A percentile compares a stretch with the other conserved stretches of the same genome.
phyloP scores from a whole-genome alignment of 64 coral and sea anemone genomes.

The Stichodactyla helianthus region DNA sequence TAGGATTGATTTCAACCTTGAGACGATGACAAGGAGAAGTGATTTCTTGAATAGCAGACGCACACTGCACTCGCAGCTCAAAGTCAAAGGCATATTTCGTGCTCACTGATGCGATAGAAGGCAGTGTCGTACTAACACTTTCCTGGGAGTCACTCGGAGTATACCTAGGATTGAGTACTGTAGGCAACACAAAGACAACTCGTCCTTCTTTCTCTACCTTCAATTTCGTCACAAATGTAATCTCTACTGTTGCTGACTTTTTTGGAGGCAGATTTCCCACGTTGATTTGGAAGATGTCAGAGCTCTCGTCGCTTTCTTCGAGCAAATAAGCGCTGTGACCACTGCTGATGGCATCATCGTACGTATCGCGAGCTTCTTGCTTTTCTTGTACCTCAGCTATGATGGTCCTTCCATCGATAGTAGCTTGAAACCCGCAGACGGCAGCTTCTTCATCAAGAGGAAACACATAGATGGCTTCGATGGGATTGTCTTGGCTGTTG shows the following conservation, averaged over 20 bases:
- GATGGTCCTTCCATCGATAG: conserved; percentile 53
- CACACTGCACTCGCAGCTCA: conserved; percentile 41
- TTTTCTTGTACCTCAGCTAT: conserved; percentile 67
- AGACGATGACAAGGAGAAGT: conserved; percentile 31
- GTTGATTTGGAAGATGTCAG: conserved; percentile 80
- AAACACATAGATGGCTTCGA: conserved; percentile 81
- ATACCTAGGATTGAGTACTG: conserved; percentile 83
- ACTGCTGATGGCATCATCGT: conserved; percentile 78
- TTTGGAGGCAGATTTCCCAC: conserved; percentile 78
- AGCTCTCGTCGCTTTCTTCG: conserved; percentile 85
- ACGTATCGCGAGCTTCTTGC: conserved; percentile 76
- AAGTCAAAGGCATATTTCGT: conserved; percentile 69
- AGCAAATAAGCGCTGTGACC: conserved; percentile 65
- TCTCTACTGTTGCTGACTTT: background rate
- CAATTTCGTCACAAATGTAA: conserved; percentile 6
- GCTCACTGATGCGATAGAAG: conserved; percentile 8
- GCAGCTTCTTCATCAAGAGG: conserved; percentile 69
- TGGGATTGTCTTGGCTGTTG: conserved; percentile 60
- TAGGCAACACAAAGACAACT: conserved; percentile 74
- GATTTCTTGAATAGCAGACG: conserved; percentile 37
- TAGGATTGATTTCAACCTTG: conserved; percentile 37
- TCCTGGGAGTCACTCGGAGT: conserved; percentile 3
- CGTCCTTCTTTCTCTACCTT: conserved; percentile 41
- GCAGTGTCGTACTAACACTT: conserved; percentile 24
- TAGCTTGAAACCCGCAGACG: conserved; percentile 78